These are phyloP conservation scores for Melikaiella ostensackeni DNA, from an alignment of 2,888 invertebrate genomes.

Conservation along the genomic window DNA sequence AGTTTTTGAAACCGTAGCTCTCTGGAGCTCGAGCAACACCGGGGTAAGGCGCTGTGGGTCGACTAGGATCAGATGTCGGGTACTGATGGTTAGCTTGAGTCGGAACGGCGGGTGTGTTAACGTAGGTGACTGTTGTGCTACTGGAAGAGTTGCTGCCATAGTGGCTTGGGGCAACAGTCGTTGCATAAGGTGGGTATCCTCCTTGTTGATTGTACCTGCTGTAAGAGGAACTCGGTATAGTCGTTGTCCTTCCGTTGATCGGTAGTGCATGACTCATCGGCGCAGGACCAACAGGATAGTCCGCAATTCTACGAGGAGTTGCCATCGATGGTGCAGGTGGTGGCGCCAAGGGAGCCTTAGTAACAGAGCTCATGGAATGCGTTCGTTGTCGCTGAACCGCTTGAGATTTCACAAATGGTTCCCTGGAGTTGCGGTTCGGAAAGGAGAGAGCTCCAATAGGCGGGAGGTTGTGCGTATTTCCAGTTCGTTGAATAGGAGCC, in stretches of 20 bases:
- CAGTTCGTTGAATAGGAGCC: constrained; percentile 59
- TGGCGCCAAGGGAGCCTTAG: constrained; percentile 34
- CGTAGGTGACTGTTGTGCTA: constrained; percentile 69
- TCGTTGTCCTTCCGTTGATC: constrained; percentile 64
- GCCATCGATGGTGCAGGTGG: constrained; percentile 51
- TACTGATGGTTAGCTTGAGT: constrained; percentile 47
- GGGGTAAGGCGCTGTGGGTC: constrained; percentile 42
- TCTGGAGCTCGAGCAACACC: constrained; percentile 52
- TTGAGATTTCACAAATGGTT: constrained; percentile 64
- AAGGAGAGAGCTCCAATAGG: constrained; percentile 79
- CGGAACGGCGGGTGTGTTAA: constrained; percentile 63
- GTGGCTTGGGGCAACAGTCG: constrained; percentile 72
- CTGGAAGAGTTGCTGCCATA: constrained; percentile 66
- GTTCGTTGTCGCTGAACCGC: constrained; percentile 59
- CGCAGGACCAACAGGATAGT: constrained; percentile 60
- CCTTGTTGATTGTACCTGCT: constrained; percentile 62
- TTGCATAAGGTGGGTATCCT: constrained; percentile 66
- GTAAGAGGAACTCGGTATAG: constrained; percentile 71
- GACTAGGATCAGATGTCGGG: constrained; percentile 61
- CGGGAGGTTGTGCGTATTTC: constrained; percentile 78
- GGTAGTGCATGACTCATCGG: constrained; percentile 57
- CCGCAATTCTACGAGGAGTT: constrained; percentile 58
- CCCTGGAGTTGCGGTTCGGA: constrained; percentile 74
- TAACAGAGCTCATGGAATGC: constrained; percentile 47
- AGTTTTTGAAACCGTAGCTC: constrained; percentile 65